These are phyloP conservation scores for Myathropa florea DNA, from an alignment of 2,888 invertebrate genomes.

Conservation along the genomic window DNA sequence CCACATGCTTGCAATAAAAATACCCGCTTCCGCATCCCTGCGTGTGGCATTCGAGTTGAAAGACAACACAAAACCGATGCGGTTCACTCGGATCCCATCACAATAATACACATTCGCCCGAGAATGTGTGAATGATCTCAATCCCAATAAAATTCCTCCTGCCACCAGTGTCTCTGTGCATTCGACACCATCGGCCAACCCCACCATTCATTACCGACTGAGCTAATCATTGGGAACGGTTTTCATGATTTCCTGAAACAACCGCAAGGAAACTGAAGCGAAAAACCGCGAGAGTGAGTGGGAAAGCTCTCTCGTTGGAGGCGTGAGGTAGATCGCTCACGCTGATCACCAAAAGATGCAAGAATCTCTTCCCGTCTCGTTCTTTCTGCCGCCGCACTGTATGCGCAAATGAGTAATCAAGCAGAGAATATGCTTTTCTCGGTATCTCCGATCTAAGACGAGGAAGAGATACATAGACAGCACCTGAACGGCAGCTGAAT, in stretches of 20 bases:
- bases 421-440: slow-evolving; percentile 24
- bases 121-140: slow-evolving; percentile 22
- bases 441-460: slow-evolving; percentile 15
- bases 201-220: slow-evolving; percentile 7
- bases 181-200: not conserved
- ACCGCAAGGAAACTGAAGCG: no score
- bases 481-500: slow-evolving; percentile 58
- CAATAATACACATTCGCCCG: slow-evolving; percentile 55
- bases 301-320: not conserved
- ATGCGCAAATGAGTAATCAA: slow-evolving; percentile 40
- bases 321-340: slow-evolving; percentile 40
- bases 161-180: not conserved
- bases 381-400: not conserved
- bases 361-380: slow-evolving; percentile 1
- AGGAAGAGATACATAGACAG: slow-evolving; percentile 27
- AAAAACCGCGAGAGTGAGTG: not conserved
- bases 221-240: slow-evolving; percentile 31
- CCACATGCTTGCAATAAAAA: not conserved
- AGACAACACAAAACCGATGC: not conserved
- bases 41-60: not conserved
- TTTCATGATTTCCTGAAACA: slow-evolving; percentile 3
- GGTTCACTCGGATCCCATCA: not conserved
- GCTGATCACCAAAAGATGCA: slow-evolving; percentile 3
- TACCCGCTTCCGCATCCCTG: not conserved
- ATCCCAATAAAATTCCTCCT: slow-evolving; percentile 21